Conservation (phyloP, 2,888 invertebrate genomes). For the Cheilosia soror region DNA sequence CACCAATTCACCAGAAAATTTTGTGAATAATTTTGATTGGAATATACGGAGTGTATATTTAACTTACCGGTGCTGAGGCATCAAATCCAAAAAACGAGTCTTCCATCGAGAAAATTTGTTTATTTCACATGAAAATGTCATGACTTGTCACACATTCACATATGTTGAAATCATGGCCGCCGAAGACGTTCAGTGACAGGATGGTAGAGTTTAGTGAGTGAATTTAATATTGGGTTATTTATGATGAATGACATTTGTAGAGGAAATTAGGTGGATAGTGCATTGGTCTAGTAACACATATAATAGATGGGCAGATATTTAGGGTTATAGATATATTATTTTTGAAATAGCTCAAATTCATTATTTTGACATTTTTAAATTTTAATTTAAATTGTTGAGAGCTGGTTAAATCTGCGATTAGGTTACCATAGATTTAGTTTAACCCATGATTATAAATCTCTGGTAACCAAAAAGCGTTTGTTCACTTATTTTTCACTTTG, state of each 20-base stretch:
- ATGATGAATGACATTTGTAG: conserved; percentile 26
- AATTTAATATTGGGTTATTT: conserved; percentile 51
- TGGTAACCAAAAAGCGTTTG: no score
- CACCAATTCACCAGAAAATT: not conserved
- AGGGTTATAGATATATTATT: not conserved
- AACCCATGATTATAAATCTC: not conserved
- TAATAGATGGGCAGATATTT: conserved; percentile 6
- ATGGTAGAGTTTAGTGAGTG: conserved; percentile 35
- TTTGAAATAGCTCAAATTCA: not conserved
- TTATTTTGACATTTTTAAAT: not conserved
- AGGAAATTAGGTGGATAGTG: not conserved
- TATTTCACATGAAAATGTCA: conserved; percentile 87
- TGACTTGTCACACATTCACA: conserved; percentile 86
- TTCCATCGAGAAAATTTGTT: conserved; percentile 89
- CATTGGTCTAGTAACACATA: not conserved
- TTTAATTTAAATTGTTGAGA: no score
- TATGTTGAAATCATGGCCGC: conserved; percentile 77
- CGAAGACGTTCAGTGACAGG: conserved; percentile 70
- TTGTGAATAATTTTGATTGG: conserved; percentile 28
- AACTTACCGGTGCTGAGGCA: conserved; percentile 90
- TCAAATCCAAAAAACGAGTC: conserved; percentile 95
- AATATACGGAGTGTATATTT: conserved; percentile 37
- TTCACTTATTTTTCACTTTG: no score
- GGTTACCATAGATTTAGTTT: not conserved
- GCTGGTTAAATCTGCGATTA: no score